Base-by-base conservation (phyloP, 2,888 invertebrate genomes). In the Cybosia mesomella region DNA sequence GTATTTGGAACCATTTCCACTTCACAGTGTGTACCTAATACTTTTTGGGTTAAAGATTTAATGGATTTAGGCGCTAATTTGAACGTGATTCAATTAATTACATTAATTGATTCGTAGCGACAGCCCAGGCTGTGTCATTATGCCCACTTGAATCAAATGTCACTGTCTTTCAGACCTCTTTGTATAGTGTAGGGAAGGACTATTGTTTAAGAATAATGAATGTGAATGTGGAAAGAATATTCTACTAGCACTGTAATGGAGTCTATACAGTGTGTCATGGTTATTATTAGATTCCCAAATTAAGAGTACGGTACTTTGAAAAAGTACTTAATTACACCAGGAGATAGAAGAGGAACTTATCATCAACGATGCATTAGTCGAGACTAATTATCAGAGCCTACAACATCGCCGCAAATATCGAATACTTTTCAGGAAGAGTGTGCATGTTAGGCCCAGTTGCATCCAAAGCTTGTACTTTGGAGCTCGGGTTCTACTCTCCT, bases 31-130 rank as follows among this genome's bases (percentile, higher is more conserved):
- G 43, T 59, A 63, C 18, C 32, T 57, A 66, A 66, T 57, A 66
- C 57, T 62, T 67, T 67, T 67, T 66, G 58, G 22, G 18, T 54
- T 7, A 53, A 60, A 22, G 59, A 43, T 64, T 67, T 61, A 64
- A 55, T 65, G 60, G 43, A 53, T 62, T 69, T 53, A 36, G 58
- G 28, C 32, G 39, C 66, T 58, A 66, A 70, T 70, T 70, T 63
- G 43, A 62, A 65, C 53, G 66, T 66, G 55, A 43, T 59, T 24
- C 64, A 70, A 70, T 70, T 70, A 66, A 22, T n/a, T 36, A 60
- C 57, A 66, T 64, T 66, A 66, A 70, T 70, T 66, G 64, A 66
- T 66, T 22, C 58, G 58, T 39, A 63, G 57, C 21, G 22, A 3
- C 43, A 34, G 24, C 64, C 68, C 55, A 68, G 60, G 24, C 57